Evolutionary conservation across 2,888 invertebrate species (phyloP).

Genomic region (Orthonychiurus folsomi): DNA sequence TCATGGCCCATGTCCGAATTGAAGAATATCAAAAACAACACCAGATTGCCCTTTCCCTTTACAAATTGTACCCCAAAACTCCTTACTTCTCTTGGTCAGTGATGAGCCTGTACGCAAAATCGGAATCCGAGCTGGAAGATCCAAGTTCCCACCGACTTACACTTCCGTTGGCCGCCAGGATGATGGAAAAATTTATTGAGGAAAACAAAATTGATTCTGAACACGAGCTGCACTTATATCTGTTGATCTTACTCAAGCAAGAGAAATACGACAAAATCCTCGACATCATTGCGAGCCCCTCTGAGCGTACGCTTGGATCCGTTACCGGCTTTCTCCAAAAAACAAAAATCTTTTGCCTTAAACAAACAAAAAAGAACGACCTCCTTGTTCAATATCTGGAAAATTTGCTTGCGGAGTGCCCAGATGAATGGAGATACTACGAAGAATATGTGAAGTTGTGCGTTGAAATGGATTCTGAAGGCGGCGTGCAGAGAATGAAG

Average conservation of each 20-base stretch:
- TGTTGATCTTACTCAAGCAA: conserved; percentile 66
- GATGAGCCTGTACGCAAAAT: conserved; percentile 69
- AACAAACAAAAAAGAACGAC: conserved; percentile 17
- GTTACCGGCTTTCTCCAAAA: conserved; percentile 22
- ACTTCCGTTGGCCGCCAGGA: conserved; percentile 79
- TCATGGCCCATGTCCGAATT: conserved; percentile 88
- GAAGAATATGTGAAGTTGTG: conserved; percentile 23
- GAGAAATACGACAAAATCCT: conserved; percentile 73
- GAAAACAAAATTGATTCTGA: conserved; percentile 81
- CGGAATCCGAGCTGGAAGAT: conserved; percentile 36
- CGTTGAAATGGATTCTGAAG: conserved; percentile 18
- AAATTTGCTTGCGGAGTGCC: conserved; percentile 5
- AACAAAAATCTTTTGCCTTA: conserved; percentile 21
- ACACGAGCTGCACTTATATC: conserved; percentile 82
- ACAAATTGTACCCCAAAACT: conserved; percentile 83
- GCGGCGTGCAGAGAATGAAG: conserved; percentile 16
- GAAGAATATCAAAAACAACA: conserved; percentile 86
- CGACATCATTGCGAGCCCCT: conserved; percentile 66
- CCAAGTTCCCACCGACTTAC: conserved; percentile 56
- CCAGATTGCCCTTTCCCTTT: conserved; percentile 76
- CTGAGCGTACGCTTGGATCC: conserved; percentile 45
- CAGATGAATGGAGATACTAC: conserved; percentile 20
- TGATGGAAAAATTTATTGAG: conserved; percentile 80
- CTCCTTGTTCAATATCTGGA: conserved; percentile 20
- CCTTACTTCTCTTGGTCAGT: conserved; percentile 98